These are phyloP conservation scores for Diplazon laetatorius DNA, from an alignment of 2,888 invertebrate genomes.

Conservation along the genomic window DNA sequence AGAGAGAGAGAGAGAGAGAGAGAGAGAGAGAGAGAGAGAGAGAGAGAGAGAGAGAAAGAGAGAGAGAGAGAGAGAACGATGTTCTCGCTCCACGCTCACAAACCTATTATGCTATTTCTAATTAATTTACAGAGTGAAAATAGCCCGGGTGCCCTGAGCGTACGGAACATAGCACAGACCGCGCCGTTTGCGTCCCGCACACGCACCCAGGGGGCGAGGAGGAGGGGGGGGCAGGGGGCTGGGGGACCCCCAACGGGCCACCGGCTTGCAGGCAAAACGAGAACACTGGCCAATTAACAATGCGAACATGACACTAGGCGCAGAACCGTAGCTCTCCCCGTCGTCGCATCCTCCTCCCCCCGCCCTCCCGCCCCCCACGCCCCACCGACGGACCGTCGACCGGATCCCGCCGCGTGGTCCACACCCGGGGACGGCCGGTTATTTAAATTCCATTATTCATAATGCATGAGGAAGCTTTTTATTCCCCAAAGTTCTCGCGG, in stretches of 20 bases:
- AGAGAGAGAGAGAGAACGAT: too few species aligned
- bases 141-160: slow-evolving; percentile 59
- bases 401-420: slow-evolving; percentile 70
- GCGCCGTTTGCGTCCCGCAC: background rate
- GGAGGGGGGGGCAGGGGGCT: too few species aligned
- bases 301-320: slow-evolving; percentile 76
- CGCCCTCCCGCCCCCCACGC: too few species aligned
- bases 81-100: too few species aligned
- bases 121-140: slow-evolving; percentile 75
- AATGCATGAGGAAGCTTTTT: slow-evolving; percentile 78
- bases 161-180: slow-evolving; percentile 6
- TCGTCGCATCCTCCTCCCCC: slow-evolving; percentile 60
- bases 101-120: slow-evolving; percentile 75
- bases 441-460: slow-evolving; percentile 81
- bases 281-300: slow-evolving; percentile 77
- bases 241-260: slow-evolving; percentile 64
- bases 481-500: slow-evolving; percentile 71
- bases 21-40: too few species aligned
- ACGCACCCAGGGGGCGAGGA: background rate
- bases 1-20: too few species aligned
- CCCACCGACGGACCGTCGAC: too few species aligned
- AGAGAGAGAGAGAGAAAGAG: too few species aligned
- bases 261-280: slow-evolving; percentile 67
- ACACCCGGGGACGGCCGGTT: slow-evolving; percentile 67
- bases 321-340: slow-evolving; percentile 50